Conservation (phyloP, 2,888 invertebrate genomes). For the Atethmia centrago region DNA sequence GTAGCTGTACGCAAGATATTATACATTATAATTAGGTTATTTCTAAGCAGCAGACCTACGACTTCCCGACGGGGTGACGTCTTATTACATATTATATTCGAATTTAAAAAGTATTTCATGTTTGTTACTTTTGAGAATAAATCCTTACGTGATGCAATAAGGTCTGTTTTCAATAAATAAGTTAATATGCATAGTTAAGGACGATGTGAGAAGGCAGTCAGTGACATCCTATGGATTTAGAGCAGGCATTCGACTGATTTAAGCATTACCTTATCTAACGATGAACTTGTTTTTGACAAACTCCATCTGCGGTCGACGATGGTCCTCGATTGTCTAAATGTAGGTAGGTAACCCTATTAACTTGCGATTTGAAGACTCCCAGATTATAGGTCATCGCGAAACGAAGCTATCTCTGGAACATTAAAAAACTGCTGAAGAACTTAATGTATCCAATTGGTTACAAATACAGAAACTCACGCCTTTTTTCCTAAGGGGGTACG, state of each 20-base stretch:
- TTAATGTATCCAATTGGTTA: neutral
- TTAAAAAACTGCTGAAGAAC: neutral
- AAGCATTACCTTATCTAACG: neutral
- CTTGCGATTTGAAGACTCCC: neutral
- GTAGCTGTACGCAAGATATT: too few species aligned
- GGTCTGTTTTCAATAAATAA: conserved; percentile 9
- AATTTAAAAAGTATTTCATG: neutral
- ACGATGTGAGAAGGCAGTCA: conserved; percentile 21
- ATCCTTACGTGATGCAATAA: neutral
- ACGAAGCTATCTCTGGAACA: neutral
- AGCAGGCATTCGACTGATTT: neutral
- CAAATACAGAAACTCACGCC: neutral
- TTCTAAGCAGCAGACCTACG: conserved; percentile 25
- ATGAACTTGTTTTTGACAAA: neutral
- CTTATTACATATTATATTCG: conserved; percentile 33
- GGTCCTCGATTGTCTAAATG: neutral
- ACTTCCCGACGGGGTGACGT: conserved; percentile 9
- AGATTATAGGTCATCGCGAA: neutral
- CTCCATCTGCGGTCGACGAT: neutral
- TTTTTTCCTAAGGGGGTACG: too few species aligned
- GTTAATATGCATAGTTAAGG: conserved; percentile 24
- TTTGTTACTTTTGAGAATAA: neutral
- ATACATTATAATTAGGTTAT: conserved; percentile 29
- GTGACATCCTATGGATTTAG: conserved; percentile 38
- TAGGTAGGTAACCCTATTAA: neutral